These are phyloP conservation scores for Clamator glandarius DNA, from an alignment of 2,797 vertebrate genomes.

Conservation along the genomic window DNA sequence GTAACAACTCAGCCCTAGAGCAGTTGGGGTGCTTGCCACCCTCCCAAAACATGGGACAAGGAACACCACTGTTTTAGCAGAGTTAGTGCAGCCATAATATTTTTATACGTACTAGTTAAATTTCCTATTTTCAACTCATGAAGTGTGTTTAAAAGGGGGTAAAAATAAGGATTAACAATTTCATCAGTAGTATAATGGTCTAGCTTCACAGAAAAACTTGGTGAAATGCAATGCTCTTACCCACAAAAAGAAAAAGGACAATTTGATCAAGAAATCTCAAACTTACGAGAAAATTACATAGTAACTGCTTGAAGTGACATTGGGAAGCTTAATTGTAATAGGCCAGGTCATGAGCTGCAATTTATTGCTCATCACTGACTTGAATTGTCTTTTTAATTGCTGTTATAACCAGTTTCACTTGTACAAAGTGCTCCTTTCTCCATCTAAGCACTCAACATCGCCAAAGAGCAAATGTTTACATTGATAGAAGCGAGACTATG, in stretches of 20 bases:
- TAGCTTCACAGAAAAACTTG: neutral
- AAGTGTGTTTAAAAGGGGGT: neutral
- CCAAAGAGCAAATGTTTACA: neutral
- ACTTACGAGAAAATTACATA: neutral
- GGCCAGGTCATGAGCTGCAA: neutral
- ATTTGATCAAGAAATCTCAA: neutral
- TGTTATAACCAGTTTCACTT: neutral
- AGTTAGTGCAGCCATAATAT: neutral
- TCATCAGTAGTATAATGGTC: neutral
- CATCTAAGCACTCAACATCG: neutral
- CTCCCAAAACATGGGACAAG: neutral
- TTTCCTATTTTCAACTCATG: neutral
- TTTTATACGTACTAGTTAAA: neutral
- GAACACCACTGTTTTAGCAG: neutral
- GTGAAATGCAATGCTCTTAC: neutral
- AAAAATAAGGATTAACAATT: neutral
- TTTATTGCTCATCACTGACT: neutral
- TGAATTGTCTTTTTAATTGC: neutral
- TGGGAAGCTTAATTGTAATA: neutral
- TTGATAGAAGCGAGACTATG: neutral
- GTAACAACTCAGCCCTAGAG: neutral
- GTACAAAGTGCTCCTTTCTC: neutral
- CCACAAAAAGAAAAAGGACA: neutral
- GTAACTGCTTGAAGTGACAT: neutral
- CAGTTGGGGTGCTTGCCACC: neutral